Conservation (phyloP, 2,113 vertebrate species). For the Eudyptes chrysolophus region DNA sequence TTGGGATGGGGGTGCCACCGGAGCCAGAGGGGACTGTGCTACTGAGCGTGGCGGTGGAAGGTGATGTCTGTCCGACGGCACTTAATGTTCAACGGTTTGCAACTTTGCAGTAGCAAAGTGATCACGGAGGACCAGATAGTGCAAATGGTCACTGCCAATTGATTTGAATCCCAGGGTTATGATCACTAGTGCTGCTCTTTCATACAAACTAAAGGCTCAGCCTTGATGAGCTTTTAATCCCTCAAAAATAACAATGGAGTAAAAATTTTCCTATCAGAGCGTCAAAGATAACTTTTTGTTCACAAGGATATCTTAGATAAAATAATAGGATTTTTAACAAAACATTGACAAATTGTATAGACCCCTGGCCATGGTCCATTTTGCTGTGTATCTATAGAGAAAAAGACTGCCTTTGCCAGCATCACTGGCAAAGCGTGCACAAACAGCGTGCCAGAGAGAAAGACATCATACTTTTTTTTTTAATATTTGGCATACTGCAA, state of each 20-base stretch:
- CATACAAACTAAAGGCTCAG: not conserved
- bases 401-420: not conserved
- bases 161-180: not conserved
- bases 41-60: not conserved
- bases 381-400: not conserved
- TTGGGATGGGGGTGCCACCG: not conserved
- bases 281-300: not conserved
- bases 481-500: not conserved
- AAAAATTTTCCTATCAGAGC: not conserved
- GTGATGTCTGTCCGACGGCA: rapidly evolving
- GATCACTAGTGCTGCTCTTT: not conserved
- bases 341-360: not conserved
- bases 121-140: not conserved
- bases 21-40: not conserved
- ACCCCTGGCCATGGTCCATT: not conserved
- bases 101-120: not conserved
- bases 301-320: not conserved
- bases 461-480: not conserved
- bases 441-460: not conserved
- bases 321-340: not conserved
- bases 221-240: not conserved
- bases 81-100: not conserved
- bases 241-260: not conserved
- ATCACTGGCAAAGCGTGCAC: not conserved
- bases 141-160: not conserved